Evolutionary conservation across 2,113 vertebrate genomes (phyloP), one percentile per base, ranked within the genome.

Genomic region (Archocentrus centrarchus): DNA sequence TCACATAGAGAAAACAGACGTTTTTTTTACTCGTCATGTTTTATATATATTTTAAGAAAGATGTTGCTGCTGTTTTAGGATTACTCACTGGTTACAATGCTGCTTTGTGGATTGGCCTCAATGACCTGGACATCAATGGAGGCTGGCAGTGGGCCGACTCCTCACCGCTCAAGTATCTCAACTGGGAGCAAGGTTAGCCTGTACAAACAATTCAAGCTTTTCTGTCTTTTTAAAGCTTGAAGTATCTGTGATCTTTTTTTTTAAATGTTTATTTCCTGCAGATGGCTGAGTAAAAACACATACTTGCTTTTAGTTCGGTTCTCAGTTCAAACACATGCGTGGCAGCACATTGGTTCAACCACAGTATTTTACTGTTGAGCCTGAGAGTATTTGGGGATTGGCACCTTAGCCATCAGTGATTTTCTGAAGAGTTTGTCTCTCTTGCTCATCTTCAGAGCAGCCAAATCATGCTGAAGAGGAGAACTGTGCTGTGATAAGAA

Each of bases 81-180:
- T 93, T 99, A 44, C 95, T 99, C 88, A 97, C 96, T 0, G 97
- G 97, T 11, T 98, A 99, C 86, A 98, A 97, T 83, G 96, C 98
- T 70, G 96, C 97, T 0, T 94, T 99, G 86, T 99, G 98, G 98
- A 98, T 97, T 39, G 98, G 98, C 39, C 97, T 99, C 59, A 99
- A 99, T 1, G 98, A 99, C 93, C 90, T 99, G 95, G 98, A 99
- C 93, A 96, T 97, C 89, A 97, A 96, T 0, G 98, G 98, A 11
- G 98, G 97, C 90, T 99, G 98, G 98, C 98, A 99, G 91, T 99
- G 98, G 98, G 96, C 97, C 0, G 98, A 99, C 94, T 96, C 97
- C 58, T 97, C 97, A 0, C 98, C 98, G 5, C 96, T 99, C 68
- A 99, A 99, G 83, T 99, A 97, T 93, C 97, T 99, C 90, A 99